Base-by-base conservation (phyloP, 2,797 vertebrate species). In the Dicrostonyx torquatus region DNA sequence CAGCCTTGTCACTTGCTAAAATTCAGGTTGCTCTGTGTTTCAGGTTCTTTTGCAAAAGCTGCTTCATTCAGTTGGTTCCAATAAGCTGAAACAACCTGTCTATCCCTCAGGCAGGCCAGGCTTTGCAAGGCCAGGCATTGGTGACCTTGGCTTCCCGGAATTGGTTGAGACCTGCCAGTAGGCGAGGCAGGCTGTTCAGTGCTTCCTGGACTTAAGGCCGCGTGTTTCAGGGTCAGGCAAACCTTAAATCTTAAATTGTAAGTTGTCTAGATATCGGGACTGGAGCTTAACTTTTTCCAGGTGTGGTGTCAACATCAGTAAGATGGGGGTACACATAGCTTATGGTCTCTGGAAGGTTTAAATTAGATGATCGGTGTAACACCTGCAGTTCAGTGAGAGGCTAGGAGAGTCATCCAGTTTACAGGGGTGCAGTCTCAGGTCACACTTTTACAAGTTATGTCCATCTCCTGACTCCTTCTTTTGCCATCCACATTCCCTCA, bases 1-100 rank as follows among this genome's bases (percentile, higher is more conserved):
- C 75, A 45, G 75, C 66, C 29, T 79, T 90, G 93, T 66, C 86
- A 53, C 87, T 89, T 91, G 60, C 72, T 73, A 50, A 75, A 58
- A 92, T 75, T n/a, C 83, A 53, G 84, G 87, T 37, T 76, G 77
- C 70, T 55, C 53, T 34, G n/a, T 58, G 66, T 50, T 89, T 93
- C 29, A 26, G 60, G 24, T 60, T 31, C 73, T 58, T 50, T 79
- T 26, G 73, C 37, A 66, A 50, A 66, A 72, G 73, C 50, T 64
- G 22, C 58, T 87, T 75, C 31, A 58, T 88, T 55, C 2, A 34
- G 9, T 37, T 37, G 0, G 0, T 40, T 43, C 24, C 34, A n/a
- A 14, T n/a, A 50, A 58, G 9, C 34, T 22, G 9, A 40, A 45
- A 43, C 90, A 60, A 20, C 34, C 55, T 43, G 53, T 48, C 55